Percentiles rank a stretch among this genome's conserved stretches.
phyloP scores from a whole-genome alignment of 2,888 invertebrate genomes.

The Athetis lepigone region DNA sequence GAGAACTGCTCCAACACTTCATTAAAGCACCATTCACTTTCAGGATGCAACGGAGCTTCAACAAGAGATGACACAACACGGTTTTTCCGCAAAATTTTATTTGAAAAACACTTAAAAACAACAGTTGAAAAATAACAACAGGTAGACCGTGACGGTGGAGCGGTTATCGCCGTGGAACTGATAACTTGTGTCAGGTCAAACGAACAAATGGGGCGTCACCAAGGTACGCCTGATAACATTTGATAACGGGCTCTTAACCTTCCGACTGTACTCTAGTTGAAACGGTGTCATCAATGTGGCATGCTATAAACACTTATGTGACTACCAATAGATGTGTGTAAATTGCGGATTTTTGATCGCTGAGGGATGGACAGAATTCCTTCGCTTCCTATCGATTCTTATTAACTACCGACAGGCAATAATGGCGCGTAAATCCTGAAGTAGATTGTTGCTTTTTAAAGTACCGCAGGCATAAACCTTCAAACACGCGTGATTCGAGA shows the following conservation, averaged over 20 bases:
- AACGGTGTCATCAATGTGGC: slow-evolving; percentile 72
- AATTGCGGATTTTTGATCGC: background rate
- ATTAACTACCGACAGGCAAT: background rate
- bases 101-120: slow-evolving; percentile 45
- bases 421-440: background rate
- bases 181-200: slow-evolving; percentile 91
- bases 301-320: slow-evolving; percentile 50
- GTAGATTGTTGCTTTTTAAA: no score
- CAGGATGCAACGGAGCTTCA: background rate
- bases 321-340: slow-evolving; percentile 16
- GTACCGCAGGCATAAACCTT: no score
- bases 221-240: slow-evolving; percentile 85
- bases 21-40: background rate
- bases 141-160: slow-evolving; percentile 81
- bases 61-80: background rate
- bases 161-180: slow-evolving; percentile 88
- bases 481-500: no score
- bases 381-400: background rate
- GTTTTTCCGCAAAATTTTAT: slow-evolving; percentile 34
- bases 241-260: slow-evolving; percentile 90
- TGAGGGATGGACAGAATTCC: slow-evolving; percentile 19
- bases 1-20: slow-evolving; percentile 4
- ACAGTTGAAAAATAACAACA: slow-evolving; percentile 81
- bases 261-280: slow-evolving; percentile 78
- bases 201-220: slow-evolving; percentile 88